Evolutionary conservation across 2,113 vertebrate species (phyloP).

Genomic region (Silurus asotus): DNA sequence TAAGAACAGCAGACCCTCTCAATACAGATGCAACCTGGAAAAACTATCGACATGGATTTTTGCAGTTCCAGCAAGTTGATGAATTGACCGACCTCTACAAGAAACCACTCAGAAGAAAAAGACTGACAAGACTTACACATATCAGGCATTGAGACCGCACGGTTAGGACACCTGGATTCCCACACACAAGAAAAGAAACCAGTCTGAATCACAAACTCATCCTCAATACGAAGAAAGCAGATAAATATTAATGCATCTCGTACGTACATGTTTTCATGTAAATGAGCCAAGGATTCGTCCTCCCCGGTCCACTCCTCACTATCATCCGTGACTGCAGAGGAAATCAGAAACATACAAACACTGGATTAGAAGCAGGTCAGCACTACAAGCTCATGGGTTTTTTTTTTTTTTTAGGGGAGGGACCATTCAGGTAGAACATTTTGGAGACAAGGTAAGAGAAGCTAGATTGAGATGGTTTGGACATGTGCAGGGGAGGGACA

Average conservation of each 20-base stretch:
- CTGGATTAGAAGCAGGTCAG: neutral
- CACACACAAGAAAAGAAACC: neutral
- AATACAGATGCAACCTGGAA: no score
- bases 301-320: slow-evolving; percentile 82
- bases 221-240: neutral
- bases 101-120: neutral
- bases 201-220: neutral
- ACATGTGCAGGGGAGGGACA: no score
- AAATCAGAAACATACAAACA: slow-evolving; percentile 4
- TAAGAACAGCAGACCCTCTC: no score
- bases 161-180: slow-evolving; percentile 53
- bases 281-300: slow-evolving; percentile 64
- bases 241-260: neutral
- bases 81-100: no score
- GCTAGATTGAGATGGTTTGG: no score
- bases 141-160: slow-evolving; percentile 57
- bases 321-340: slow-evolving; percentile 79
- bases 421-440: no score
- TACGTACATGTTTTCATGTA: slow-evolving; percentile 66
- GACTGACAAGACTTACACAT: slow-evolving; percentile 62
- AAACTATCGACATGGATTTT: no score
- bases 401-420: no score
- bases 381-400: neutral
- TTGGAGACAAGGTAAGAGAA: no score
- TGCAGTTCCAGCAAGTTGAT: no score